These are phyloP conservation scores for Neopelma chrysocephalum DNA, from an alignment of 2,797 vertebrate species.

Conservation along the genomic window DNA sequence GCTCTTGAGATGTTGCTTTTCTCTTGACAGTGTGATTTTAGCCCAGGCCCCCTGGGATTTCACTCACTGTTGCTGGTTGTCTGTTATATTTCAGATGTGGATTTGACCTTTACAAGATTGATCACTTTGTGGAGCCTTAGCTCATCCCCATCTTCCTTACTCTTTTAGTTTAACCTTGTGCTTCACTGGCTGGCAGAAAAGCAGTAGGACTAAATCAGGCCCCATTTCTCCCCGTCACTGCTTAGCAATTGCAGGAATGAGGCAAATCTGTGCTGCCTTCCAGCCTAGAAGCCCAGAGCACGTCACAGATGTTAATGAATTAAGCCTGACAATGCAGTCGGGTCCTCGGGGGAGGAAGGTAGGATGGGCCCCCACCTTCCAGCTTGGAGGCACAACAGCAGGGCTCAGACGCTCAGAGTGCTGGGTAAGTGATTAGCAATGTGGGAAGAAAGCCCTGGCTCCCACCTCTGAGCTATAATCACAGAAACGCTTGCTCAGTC, in stretches of 20 bases:
- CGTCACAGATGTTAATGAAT: conserved; percentile 47
- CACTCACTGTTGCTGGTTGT: neutral
- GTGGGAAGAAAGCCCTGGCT: conserved; percentile 33
- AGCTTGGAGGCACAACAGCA: conserved; percentile 30
- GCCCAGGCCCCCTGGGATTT: neutral
- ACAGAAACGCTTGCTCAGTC: conserved; percentile 5
- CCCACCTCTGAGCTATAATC: conserved; percentile 42
- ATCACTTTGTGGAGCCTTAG: neutral
- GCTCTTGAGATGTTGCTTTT: neutral
- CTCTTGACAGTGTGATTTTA: neutral
- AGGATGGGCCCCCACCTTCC: conserved; percentile 47
- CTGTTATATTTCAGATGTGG: neutral
- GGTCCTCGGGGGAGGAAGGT: conserved; percentile 34
- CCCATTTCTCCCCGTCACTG: neutral
- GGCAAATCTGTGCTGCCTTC: neutral
- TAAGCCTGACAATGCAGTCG: conserved; percentile 40
- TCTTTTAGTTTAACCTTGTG: neutral
- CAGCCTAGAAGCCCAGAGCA: neutral
- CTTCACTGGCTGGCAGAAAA: neutral
- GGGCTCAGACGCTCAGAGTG: conserved; percentile 17
- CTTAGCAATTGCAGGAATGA: neutral
- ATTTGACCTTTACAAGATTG: neutral
- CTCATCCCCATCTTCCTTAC: neutral
- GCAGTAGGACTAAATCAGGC: neutral
- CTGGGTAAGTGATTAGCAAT: conserved; percentile 44